These are phyloP conservation scores for Rana temporaria DNA, from an alignment of 2,113 vertebrate species.

Conservation along the genomic window DNA sequence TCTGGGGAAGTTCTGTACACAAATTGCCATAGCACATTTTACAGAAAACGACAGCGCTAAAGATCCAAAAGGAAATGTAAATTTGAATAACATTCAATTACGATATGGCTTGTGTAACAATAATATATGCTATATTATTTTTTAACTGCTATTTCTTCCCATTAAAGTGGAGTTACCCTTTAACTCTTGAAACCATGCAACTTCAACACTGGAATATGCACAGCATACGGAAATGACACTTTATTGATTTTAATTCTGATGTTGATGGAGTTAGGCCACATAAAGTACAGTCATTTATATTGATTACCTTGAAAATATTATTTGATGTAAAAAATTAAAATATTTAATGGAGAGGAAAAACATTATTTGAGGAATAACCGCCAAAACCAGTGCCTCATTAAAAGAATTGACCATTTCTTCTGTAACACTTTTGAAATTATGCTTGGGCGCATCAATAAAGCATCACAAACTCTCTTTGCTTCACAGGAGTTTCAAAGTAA, in stretches of 20 bases:
- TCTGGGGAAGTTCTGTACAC: no score
- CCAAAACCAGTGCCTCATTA: conserved; percentile 38
- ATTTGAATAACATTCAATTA: no score
- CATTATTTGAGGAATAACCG: conserved; percentile 17
- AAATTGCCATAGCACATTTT: no score
- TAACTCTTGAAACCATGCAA: no score
- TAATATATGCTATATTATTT: no score
- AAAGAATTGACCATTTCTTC: conserved; percentile 52
- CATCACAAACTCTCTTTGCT: conserved; percentile 50
- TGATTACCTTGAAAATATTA: conserved; percentile 12
- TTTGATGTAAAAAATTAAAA: conserved; percentile 33
- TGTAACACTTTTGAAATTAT: conserved; percentile 42
- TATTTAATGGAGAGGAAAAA: neutral
- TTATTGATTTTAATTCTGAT: neutral
- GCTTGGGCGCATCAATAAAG: conserved; percentile 48
- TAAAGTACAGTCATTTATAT: neutral
- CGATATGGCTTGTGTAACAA: no score
- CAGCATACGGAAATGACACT: no score
- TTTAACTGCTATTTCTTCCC: no score
- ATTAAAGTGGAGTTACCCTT: neutral
- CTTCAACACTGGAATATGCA: no score
- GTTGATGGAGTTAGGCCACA: neutral
- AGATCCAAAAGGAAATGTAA: no score
- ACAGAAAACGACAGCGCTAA: no score
- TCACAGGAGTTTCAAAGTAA: conserved; percentile 54